Evolutionary conservation across 2,888 invertebrate genomes (phyloP), one percentile per base, ranked within the genome.

Genomic region (Mimas tiliae): DNA sequence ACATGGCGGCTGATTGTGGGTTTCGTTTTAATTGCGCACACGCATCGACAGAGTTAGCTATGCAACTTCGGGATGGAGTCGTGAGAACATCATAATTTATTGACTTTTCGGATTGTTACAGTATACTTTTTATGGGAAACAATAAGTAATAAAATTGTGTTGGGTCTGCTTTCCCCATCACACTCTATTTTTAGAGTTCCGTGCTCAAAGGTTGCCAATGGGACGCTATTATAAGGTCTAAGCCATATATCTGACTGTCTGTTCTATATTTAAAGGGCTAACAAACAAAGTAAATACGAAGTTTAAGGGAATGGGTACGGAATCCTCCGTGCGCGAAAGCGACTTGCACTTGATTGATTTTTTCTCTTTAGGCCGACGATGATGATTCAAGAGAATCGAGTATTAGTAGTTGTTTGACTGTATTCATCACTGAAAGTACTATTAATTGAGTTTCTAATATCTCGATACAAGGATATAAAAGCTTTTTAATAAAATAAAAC

Each of bases 1-100:
- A 93, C 93, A 93, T 93, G 93, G 93, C 91, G 88, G 90, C 86
- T 93, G 92, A 93, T 93, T 93, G 92, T 88, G 76, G 93, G 93
- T 91, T 93, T 88, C 90, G 87, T 91, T 92, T 93, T 93, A 93
- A 93, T 93, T 93, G 93, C 92, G 90, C 91, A 89, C 90, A 89
- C 91, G 92, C 91, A 93, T 88, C 90, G 87, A 83, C 81, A 78
- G 81, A 85, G 85, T 87, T 88, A 88, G 88, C 87, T 86, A 87
- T 86, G 58, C 38, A 58, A 19, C 58, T 12, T 38, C 14, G 52
- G 27, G 50, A 50, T 50, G 19, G 85, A 84, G 82, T 87, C 91
- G 90, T 90, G 91, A 89, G 91, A 90, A 88, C 82, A 81, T 82
- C 86, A 89, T 89, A 86, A 85, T 83, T 81, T 89, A 89, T 89